These are phyloP conservation scores for Zaprionus davidi DNA, from an alignment of 1,140 invertebrate species.

Conservation along the genomic window DNA sequence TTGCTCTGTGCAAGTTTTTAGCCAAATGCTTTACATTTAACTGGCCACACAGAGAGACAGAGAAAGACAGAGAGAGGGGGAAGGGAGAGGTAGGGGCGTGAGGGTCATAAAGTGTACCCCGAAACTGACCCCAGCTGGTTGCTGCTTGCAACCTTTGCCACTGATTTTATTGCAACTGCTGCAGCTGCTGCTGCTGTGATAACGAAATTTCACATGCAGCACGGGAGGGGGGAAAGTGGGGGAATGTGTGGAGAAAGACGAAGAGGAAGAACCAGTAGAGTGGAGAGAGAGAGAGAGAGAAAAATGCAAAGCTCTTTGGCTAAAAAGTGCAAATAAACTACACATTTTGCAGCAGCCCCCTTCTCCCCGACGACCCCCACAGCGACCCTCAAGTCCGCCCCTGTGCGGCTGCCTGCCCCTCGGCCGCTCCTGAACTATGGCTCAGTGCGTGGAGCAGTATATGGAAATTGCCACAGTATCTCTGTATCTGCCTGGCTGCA, in stretches of 20 bases:
- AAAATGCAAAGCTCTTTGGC: conserved; percentile 77
- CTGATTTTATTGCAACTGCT: conserved; percentile 77
- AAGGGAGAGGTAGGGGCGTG: neutral
- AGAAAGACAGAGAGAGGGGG: neutral
- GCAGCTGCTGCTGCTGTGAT: conserved; percentile 68
- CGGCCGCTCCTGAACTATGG: conserved; percentile 33
- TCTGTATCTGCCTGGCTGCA: conserved; percentile 69
- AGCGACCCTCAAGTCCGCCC: neutral
- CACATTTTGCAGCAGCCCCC: conserved; percentile 63
- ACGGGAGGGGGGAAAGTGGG: neutral
- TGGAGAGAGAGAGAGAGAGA: conserved; percentile 23
- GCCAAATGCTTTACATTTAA: conserved; percentile 76
- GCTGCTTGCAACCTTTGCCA: conserved; percentile 71
- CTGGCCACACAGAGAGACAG: conserved; percentile 37
- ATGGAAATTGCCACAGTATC: conserved; percentile 63
- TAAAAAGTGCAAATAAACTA: conserved; percentile 81
- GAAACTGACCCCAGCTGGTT: conserved; percentile 74
- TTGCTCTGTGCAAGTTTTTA: conserved; percentile 70
- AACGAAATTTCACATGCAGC: conserved; percentile 75
- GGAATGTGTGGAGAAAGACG: neutral
- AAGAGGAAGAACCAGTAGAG: neutral
- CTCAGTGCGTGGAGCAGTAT: conserved; percentile 6
- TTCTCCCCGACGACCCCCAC: neutral
- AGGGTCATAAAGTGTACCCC: conserved; percentile 54
- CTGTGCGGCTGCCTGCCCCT: neutral